Conservation (phyloP, 2,113 vertebrate genomes). For the Heptranchias perlo region DNA sequence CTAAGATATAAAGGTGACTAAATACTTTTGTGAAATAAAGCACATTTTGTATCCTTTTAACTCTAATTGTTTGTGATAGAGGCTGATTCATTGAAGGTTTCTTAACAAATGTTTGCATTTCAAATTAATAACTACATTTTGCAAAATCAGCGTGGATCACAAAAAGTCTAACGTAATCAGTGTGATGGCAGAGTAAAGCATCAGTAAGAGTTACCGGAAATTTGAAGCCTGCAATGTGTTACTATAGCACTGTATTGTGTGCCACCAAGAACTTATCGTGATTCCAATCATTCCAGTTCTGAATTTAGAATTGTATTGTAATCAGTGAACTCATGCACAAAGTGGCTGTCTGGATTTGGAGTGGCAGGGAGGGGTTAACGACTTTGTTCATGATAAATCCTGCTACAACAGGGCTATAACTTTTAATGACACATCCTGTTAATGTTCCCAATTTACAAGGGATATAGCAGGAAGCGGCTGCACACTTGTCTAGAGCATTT, state of each 20-base stretch:
- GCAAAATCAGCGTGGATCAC: background rate
- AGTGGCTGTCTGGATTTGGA: background rate
- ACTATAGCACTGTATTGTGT: background rate
- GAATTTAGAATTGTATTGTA: background rate
- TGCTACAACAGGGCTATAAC: background rate
- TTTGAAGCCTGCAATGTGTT: background rate
- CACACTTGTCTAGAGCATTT: background rate
- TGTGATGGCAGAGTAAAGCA: background rate
- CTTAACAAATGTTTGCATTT: background rate
- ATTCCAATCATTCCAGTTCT: background rate
- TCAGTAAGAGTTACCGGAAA: background rate
- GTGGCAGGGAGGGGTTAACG: background rate
- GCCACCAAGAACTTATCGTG: background rate
- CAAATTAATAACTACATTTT: background rate
- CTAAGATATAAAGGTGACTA: too few relatives aligned
- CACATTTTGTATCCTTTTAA: too few relatives aligned
- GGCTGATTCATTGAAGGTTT: too few relatives aligned
- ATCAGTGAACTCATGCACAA: background rate
- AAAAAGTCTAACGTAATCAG: background rate
- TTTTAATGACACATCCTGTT: background rate
- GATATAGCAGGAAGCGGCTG: background rate
- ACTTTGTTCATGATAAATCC: background rate
- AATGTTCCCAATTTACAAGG: background rate
- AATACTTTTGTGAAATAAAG: too few relatives aligned
- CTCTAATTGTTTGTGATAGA: too few relatives aligned